Conservation (phyloP, 2,797 vertebrate species). For the Phoxinus dragarum region DNA sequence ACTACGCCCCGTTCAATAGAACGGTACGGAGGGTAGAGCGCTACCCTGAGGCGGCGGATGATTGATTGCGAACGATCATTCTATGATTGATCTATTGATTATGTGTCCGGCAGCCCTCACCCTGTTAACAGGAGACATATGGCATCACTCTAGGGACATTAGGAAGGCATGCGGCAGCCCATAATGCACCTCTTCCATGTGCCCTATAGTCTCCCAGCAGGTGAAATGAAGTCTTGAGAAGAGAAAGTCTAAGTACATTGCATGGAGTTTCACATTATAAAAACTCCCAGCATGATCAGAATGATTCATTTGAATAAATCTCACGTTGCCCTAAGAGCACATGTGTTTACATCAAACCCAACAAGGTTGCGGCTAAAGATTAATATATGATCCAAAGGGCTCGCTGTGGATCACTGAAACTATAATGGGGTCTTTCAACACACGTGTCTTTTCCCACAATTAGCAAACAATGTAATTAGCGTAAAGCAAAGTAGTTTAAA, state of each 20-base stretch:
- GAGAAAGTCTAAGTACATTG: conserved; percentile 24
- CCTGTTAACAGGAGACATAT: conserved; percentile 74
- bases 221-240: conserved; percentile 10
- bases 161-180: conserved; percentile 55
- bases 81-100: conserved; percentile 84
- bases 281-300: conserved; percentile 35
- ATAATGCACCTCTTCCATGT: neutral
- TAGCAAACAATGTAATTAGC: conserved; percentile 53
- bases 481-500: conserved; percentile 46
- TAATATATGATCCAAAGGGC: conserved; percentile 26
- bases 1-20: conserved; percentile 21
- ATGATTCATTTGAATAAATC: conserved; percentile 37
- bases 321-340: conserved; percentile 19
- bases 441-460: conserved; percentile 34
- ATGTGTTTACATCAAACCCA: conserved; percentile 21
- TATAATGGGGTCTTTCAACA: conserved; percentile 27
- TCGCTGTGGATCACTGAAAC: conserved; percentile 34
- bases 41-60: conserved; percentile 62
- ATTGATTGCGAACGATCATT: conserved; percentile 81
- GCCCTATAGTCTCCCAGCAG: conserved; percentile 34
- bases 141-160: conserved; percentile 66
- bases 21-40: conserved; percentile 30
- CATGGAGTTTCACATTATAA: conserved; percentile 24
- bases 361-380: conserved; percentile 20
- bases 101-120: conserved; percentile 64